Conservation (phyloP, 2,888 invertebrate genomes). For the Caenorhabditis sinica region DNA sequence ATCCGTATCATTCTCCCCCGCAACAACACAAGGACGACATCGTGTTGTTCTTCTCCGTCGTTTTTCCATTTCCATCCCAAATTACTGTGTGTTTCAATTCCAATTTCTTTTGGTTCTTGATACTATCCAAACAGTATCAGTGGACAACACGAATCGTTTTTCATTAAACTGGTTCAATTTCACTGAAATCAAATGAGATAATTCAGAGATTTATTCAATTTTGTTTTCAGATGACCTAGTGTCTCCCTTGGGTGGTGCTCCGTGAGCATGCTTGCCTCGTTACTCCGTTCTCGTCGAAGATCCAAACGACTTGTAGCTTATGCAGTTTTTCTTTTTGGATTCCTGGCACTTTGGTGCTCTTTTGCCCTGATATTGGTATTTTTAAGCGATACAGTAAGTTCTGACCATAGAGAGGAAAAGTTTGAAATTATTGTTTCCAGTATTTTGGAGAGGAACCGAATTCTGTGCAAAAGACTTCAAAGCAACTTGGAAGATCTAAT, state of each 20-base stretch:
- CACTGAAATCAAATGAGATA: too few relatives aligned
- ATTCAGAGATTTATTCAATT: background rate
- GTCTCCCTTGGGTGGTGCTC: conserved; percentile 43
- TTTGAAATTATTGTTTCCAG: too few relatives aligned
- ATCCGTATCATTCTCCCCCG: conserved; percentile 20
- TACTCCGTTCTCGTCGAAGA: conserved; percentile 46
- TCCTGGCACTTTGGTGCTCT: conserved; percentile 79
- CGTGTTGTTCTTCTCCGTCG: conserved; percentile 21
- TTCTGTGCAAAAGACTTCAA: background rate
- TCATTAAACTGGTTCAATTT: background rate
- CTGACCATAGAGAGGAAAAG: too few relatives aligned
- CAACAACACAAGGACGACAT: conserved; percentile 18
- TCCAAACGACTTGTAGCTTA: conserved; percentile 66
- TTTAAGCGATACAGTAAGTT: conserved; percentile 77
- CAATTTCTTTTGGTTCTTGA: too few relatives aligned
- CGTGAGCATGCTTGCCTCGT: conserved; percentile 42
- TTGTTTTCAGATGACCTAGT: conserved; percentile 52
- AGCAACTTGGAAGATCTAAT: conserved; percentile 39
- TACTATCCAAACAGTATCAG: conserved; percentile 3
- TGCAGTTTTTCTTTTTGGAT: conserved; percentile 72
- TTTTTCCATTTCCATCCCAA: background rate
- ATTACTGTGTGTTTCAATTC: conserved; percentile 20
- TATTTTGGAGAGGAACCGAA: conserved; percentile 41
- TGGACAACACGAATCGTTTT: conserved; percentile 17
- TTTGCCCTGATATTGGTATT: conserved; percentile 80